Percentiles rank a stretch among this genome's conserved stretches.
These are phyloP conservation scores for Scolopax bukidnonensis DNA, from an alignment of 2,797 vertebrate genomes.

Conservation along the genomic window DNA sequence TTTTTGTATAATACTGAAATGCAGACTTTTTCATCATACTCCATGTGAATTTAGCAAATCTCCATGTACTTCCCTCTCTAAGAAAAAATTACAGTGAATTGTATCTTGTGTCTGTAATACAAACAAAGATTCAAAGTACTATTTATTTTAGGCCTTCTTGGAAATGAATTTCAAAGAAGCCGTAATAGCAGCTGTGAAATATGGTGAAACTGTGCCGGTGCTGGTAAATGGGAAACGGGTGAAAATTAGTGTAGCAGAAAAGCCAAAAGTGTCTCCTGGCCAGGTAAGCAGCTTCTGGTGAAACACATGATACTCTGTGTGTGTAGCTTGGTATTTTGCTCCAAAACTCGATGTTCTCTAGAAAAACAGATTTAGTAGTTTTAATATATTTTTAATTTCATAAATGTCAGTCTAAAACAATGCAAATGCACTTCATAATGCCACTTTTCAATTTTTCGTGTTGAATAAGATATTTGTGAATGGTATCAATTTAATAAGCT, in stretches of 20 bases:
- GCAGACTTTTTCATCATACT: not conserved
- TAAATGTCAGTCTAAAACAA: not conserved
- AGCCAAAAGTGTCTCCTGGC: not conserved
- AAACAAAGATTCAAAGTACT: not conserved
- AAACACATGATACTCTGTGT: rapidly evolving
- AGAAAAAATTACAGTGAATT: not conserved
- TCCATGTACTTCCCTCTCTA: too few species aligned
- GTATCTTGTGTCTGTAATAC: not conserved
- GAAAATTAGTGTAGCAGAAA: slow-evolving; percentile 73
- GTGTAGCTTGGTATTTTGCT: not conserved
- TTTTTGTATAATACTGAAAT: not conserved
- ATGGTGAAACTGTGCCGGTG: slow-evolving; percentile 61
- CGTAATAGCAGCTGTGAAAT: slow-evolving; percentile 79
- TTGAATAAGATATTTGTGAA: not conserved
- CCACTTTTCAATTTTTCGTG: not conserved
- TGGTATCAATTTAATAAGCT: too few species aligned
- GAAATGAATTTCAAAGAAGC: slow-evolving; percentile 86
- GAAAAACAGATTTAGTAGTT: not conserved
- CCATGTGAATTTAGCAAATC: rapidly evolving
- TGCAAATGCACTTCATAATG: rapidly evolving
- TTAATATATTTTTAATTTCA: rapidly evolving
- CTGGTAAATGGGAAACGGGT: slow-evolving; percentile 77
- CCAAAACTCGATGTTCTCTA: not conserved
- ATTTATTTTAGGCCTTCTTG: slow-evolving; percentile 80
- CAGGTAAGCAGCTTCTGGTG: not conserved